These are phyloP conservation scores for Tetrapedia diversipes DNA, from an alignment of 2,888 invertebrate genomes.

Conservation along the genomic window DNA sequence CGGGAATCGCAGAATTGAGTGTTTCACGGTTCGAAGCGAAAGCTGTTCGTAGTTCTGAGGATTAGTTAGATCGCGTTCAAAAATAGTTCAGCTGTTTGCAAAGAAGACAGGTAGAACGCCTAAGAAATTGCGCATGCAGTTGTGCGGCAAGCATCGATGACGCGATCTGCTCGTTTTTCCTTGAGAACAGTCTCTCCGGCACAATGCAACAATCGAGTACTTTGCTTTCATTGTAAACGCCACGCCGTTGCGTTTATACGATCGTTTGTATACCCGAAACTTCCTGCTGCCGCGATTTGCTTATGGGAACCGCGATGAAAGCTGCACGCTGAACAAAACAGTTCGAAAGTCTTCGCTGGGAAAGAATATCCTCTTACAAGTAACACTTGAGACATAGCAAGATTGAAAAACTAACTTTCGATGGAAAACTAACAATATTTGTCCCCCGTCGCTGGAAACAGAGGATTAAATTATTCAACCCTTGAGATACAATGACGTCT, in stretches of 20 bases:
- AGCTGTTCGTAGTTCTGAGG: too few relatives aligned
- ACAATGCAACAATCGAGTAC: conserved; percentile 54
- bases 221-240: conserved; percentile 55
- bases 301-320: conserved; percentile 3
- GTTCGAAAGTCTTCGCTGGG: neutral
- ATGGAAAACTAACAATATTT: too few relatives aligned
- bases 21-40: too few relatives aligned
- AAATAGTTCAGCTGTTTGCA: neutral
- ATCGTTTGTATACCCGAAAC: conserved; percentile 39
- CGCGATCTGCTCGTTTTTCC: conserved; percentile 56
- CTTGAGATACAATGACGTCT: too few relatives aligned
- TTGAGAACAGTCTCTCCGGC: conserved; percentile 56
- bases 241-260: conserved; percentile 42
- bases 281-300: conserved; percentile 9
- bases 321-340: too few relatives aligned
- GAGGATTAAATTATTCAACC: too few relatives aligned
- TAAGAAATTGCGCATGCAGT: conserved; percentile 27
- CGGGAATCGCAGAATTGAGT: too few relatives aligned
- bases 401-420: too few relatives aligned
- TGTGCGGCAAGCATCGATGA: conserved; percentile 44
- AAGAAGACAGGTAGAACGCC: neutral
- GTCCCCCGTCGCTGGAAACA: too few relatives aligned
- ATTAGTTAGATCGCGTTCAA: too few relatives aligned
- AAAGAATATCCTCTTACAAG: neutral
- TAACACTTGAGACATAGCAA: too few relatives aligned